Evolutionary conservation across 2,113 vertebrate species (phyloP).

Genomic region (Perccottus glenii): DNA sequence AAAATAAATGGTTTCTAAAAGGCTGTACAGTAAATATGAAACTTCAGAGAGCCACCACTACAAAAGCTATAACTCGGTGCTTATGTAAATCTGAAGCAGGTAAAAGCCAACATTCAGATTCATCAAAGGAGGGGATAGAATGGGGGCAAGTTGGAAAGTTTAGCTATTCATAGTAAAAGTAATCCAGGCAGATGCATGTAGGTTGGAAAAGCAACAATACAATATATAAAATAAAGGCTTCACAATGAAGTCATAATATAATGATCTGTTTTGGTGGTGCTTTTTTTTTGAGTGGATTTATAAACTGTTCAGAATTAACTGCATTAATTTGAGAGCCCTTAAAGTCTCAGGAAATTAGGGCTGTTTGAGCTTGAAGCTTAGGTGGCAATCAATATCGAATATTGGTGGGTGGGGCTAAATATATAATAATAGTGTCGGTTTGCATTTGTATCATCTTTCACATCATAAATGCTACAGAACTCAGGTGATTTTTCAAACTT

Average conservation of each 20-base stretch:
- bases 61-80: background rate
- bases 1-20: background rate
- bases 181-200: slow-evolving; percentile 35
- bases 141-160: slow-evolving; percentile 33
- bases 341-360: no score
- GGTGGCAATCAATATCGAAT: no score
- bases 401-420: no score
- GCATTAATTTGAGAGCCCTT: no score
- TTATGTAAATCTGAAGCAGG: slow-evolving; percentile 18
- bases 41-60: background rate
- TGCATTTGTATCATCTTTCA: no score
- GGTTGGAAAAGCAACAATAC: slow-evolving; percentile 22
- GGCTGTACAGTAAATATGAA: background rate
- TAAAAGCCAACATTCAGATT: slow-evolving; percentile 21
- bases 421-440: no score
- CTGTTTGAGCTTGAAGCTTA: no score
- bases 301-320: no score
- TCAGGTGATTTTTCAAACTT: no score
- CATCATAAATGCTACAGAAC: no score
- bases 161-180: slow-evolving; percentile 36
- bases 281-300: no score
- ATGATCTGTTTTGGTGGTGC: no score
- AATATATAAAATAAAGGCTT: background rate
- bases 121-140: slow-evolving; percentile 38
- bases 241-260: background rate